A percentile compares a stretch with the other conserved stretches of the same genome.
Evolutionary conservation across 2,888 invertebrate genomes (phyloP).

Genomic region (Phasia obesa): DNA sequence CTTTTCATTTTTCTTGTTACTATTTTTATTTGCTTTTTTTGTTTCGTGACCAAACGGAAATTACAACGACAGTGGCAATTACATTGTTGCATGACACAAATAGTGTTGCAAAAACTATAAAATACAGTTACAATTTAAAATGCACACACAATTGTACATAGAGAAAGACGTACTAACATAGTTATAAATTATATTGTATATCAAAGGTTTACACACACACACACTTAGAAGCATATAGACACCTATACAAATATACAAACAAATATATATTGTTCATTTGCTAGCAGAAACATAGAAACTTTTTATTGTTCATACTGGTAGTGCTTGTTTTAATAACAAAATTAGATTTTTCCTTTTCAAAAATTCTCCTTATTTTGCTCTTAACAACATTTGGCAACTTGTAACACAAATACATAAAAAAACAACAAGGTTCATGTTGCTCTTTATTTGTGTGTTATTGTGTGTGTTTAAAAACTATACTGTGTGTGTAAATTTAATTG

Average conservation of each 20-base stretch:
- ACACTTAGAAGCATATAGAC: too few species aligned
- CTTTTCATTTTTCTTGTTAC: constrained; percentile 32
- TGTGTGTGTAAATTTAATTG: background rate
- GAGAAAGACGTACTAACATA: constrained; percentile 63
- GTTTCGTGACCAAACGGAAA: constrained; percentile 78
- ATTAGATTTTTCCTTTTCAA: constrained; percentile 60
- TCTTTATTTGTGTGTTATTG: background rate
- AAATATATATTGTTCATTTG: background rate
- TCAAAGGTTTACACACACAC: constrained; percentile 1
- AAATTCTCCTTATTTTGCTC: background rate
- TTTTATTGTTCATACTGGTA: constrained; percentile 33
- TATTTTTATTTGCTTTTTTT: constrained; percentile 40
- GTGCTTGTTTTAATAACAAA: constrained; percentile 61
- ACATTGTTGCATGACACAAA: constrained; percentile 82
- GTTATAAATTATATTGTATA: constrained; percentile 40
- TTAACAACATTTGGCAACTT: constrained; percentile 18
- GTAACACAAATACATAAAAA: background rate
- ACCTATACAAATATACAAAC: background rate
- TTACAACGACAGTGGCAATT: constrained; percentile 81
- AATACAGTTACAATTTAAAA: constrained; percentile 64
- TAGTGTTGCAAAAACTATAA: constrained; percentile 75
- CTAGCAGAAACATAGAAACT: constrained; percentile 4
- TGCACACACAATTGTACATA: constrained; percentile 54
- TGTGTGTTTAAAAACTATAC: background rate
- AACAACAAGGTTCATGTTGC: background rate